Evolutionary conservation across 2,888 invertebrate genomes (phyloP).

Genomic region (Chymomyza amoena): DNA sequence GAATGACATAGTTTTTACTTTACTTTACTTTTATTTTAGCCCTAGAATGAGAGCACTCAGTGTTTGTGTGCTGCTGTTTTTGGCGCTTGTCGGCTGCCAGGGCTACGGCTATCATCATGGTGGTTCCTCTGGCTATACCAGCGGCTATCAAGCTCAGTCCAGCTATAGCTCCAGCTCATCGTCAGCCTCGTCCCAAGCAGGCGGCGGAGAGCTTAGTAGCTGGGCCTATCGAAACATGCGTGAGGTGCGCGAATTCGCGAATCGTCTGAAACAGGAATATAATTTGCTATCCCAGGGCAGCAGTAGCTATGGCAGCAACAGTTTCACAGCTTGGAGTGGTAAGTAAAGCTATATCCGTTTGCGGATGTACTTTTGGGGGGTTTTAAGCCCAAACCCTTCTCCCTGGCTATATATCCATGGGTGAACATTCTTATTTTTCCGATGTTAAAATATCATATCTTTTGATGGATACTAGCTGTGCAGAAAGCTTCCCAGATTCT

Average conservation of each 20-base stretch:
- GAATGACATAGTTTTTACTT: slow-evolving; percentile 50
- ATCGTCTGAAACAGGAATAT: slow-evolving; percentile 70
- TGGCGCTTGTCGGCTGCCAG: slow-evolving; percentile 51
- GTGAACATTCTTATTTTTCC: too few species aligned
- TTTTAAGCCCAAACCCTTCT: too few species aligned
- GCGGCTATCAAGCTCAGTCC: slow-evolving; percentile 48
- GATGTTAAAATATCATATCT: too few species aligned
- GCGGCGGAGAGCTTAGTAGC: slow-evolving; percentile 48
- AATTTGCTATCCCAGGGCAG: slow-evolving; percentile 66
- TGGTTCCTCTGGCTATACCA: background rate
- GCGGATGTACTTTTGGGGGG: too few species aligned
- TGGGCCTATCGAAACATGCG: slow-evolving; percentile 60
- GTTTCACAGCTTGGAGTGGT: slow-evolving; percentile 64
- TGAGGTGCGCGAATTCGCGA: slow-evolving; percentile 73
- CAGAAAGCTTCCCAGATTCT: too few species aligned
- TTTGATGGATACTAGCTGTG: too few species aligned
- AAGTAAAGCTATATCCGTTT: slow-evolving; percentile 25
- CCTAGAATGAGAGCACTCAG: slow-evolving; percentile 64
- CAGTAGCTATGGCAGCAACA: slow-evolving; percentile 31
- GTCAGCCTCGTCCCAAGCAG: slow-evolving; percentile 27
- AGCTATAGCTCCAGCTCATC: slow-evolving; percentile 51
- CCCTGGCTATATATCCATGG: too few species aligned
- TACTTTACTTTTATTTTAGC: slow-evolving; percentile 8
- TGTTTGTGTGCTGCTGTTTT: slow-evolving; percentile 53
- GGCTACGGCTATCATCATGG: slow-evolving; percentile 50